These are phyloP conservation scores for Stegastes partitus DNA, from an alignment of 2,113 vertebrate species.

Conservation along the genomic window DNA sequence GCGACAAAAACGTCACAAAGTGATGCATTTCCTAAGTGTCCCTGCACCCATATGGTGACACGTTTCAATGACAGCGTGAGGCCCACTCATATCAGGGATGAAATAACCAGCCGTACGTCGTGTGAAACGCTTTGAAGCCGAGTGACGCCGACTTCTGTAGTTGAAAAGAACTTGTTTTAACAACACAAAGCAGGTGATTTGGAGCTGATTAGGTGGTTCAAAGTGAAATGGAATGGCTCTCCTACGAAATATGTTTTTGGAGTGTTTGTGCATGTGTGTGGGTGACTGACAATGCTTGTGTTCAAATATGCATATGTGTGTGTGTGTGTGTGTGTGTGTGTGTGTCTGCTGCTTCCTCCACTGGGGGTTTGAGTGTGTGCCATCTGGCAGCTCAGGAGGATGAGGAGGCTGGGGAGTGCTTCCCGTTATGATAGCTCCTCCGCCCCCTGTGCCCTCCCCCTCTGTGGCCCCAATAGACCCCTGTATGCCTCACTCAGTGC, in stretches of 20 bases:
- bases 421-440: conserved; percentile 75
- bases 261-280: conserved; percentile 25
- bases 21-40: conserved; percentile 69
- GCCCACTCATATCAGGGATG: conserved; percentile 28
- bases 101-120: conserved; percentile 3
- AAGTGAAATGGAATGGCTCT: conserved; percentile 15
- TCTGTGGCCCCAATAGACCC: conserved; percentile 63
- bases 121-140: conserved; percentile 20
- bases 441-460: conserved; percentile 57
- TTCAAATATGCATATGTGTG: conserved; percentile 63
- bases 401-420: conserved; percentile 71
- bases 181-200: conserved; percentile 45
- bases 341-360: conserved; percentile 64
- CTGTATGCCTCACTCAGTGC: conserved; percentile 20
- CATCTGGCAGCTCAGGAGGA: conserved; percentile 81
- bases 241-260: conserved; percentile 22
- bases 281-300: conserved; percentile 49
- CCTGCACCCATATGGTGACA: conserved; percentile 58
- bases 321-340: conserved; percentile 64
- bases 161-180: conserved; percentile 8
- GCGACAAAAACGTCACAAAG: conserved; percentile 53
- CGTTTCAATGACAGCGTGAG: conserved; percentile 57
- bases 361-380: conserved; percentile 78
- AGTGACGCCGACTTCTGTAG: background rate
- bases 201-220: conserved; percentile 20